A percentile compares a stretch with the other conserved stretches of the same genome.
Evolutionary conservation across 2,113 vertebrate genomes (phyloP).

Genomic region (Scortum barcoo): DNA sequence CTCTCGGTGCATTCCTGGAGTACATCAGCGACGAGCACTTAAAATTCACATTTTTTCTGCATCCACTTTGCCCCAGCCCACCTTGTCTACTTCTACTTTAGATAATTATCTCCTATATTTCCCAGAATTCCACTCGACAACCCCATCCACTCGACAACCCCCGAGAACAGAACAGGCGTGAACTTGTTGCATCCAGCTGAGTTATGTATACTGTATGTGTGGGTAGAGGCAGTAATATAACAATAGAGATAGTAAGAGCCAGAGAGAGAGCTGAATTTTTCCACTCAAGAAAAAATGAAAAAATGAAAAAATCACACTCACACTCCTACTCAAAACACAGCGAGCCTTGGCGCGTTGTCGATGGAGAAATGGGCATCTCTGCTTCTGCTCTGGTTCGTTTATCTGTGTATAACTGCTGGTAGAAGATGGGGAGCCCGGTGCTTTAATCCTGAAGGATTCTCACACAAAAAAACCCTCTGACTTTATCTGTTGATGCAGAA

Average conservation of each 20-base stretch:
- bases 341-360: constrained; percentile 59
- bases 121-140: constrained; percentile 69
- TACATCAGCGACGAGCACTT: constrained; percentile 16
- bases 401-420: constrained; percentile 16
- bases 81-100: constrained; percentile 40
- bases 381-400: constrained; percentile 45
- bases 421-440: neutral
- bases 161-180: constrained; percentile 73
- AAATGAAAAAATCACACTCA: no score
- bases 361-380: constrained; percentile 59
- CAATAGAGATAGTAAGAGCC: constrained; percentile 80
- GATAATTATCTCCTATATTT: constrained; percentile 66
- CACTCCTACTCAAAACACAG: constrained; percentile 79
- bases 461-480: neutral
- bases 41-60: constrained; percentile 35
- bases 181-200: constrained; percentile 75
- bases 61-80: constrained; percentile 36
- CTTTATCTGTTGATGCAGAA: neutral
- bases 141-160: constrained; percentile 59
- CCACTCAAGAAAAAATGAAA: constrained; percentile 80
- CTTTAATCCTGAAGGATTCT: neutral
- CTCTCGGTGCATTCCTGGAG: constrained; percentile 41
- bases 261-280: constrained; percentile 77
- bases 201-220: constrained; percentile 79
- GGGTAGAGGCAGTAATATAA: constrained; percentile 75